Conservation (phyloP, 2,888 invertebrate genomes). For the Malacosoma neustria region DNA sequence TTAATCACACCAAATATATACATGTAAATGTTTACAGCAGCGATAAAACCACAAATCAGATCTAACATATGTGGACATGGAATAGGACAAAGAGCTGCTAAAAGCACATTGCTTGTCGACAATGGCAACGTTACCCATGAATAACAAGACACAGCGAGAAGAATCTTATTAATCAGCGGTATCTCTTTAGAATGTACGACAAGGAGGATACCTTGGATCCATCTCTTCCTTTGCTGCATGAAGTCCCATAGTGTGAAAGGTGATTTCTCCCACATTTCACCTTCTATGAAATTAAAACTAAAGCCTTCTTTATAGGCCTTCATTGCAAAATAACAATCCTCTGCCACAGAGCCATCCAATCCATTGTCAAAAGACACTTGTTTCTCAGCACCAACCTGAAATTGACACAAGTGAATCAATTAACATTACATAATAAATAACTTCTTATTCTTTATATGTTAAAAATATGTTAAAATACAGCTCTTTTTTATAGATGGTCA, state of each 20-base stretch:
- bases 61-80: constrained; percentile 89
- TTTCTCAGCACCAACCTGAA: constrained; percentile 90
- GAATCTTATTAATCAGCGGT: constrained; percentile 84
- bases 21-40: constrained; percentile 97
- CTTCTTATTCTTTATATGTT: not conserved
- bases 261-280: constrained; percentile 99
- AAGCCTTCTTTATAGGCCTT: constrained; percentile 93
- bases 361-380: constrained; percentile 97
- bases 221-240: constrained; percentile 95
- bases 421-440: not conserved
- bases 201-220: constrained; percentile 93
- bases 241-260: constrained; percentile 97
- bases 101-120: constrained; percentile 90
- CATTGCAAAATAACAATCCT: constrained; percentile 98
- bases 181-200: constrained; percentile 92
- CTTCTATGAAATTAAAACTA: constrained; percentile 95
- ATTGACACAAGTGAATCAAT: too few relatives aligned
- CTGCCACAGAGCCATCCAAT: constrained; percentile 96
- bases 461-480: constrained; percentile 1
- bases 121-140: constrained; percentile 97
- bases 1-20: constrained; percentile 98
- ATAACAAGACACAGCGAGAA: constrained; percentile 92
- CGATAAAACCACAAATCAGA: constrained; percentile 91
- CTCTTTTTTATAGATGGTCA: too few relatives aligned
- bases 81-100: constrained; percentile 91